Evolutionary conservation across 2,797 vertebrate genomes (phyloP), one percentile per base, ranked within the genome.

Genomic region (Remorina albescens): DNA sequence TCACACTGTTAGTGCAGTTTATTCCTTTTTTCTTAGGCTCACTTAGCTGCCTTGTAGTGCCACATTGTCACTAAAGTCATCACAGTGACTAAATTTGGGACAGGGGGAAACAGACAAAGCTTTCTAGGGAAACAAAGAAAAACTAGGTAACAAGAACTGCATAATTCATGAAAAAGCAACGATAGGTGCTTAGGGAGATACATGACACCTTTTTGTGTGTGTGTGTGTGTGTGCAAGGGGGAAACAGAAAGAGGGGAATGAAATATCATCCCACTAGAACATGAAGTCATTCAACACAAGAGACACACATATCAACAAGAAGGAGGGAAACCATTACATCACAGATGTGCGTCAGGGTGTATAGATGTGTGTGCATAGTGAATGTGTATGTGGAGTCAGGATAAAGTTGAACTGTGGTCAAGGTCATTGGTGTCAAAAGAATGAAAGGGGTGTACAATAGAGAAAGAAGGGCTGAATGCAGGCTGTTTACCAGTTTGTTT

Each of bases 401-500:
- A 9, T 34, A 4, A 51, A 60, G 19, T 16, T 50, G 19, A 60
- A 23, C 26, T 10, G 37, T 10, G 19, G 13, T 23, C 25, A 47
- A 37, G 15, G 61, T 36, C 8, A 36, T 2, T 49, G 34, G 4
- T 4, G 9, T 23, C 2, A 1, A 18, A 36, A 49, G 11, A 13
- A 51, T 32, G 16, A 2, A 54, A 62, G 30, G 21, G 67, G 51
- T 60, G 53, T 6, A 18, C 39, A 56, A 57, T 18, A 46, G n/a
- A 30, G 61, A 53, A 34, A 7, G 37, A 0, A 6, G 21, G 4
- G 46, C 23, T n/a, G 12, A 15, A n/a, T 23, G n/a, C 5, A 8
- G 12, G 32, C 28, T 23, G 44, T 94, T 95, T 92, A 99, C 98
- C 97, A 96, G 93, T 90, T 94, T 93, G 83, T 99, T 99, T 41